Evolutionary conservation across 2,888 invertebrate genomes (phyloP), one percentile per base, ranked within the genome.

Genomic region (Sinodicranocentrus sp.): DNA sequence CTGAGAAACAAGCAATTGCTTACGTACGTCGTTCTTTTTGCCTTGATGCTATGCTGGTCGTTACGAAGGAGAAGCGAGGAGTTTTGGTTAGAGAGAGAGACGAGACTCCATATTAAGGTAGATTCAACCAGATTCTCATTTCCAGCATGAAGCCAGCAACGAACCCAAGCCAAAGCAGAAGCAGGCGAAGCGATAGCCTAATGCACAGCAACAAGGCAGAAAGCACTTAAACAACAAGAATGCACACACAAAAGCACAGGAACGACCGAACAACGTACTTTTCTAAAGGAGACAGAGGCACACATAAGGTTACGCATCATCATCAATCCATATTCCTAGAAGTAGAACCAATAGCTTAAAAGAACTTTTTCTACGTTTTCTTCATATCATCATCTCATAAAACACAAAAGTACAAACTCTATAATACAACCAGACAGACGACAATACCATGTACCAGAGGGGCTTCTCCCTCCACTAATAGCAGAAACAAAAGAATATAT

Each of bases 231-330:
- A 77, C 68, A 68, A 77, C 68, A 77, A 70, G 77, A 77, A 78
- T 70, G 70, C 78, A 78, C 79, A 54, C 79, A 61, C 19, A 78
- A 70, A 71, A 79, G 79, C 79, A 71, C 79, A 72, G 72, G 72
- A 79, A 72, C 78, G 78, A 78, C 78, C 78, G 78, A 78, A 78
- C 78, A 78, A 78, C 78, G 78, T 78, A 78, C 78, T 77, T 77
- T 57, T 33, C 57, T 68, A 68, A 78, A 48, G 59, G 63, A 5
- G 13, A 8, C 63, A 26, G 33, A 63, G 43, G 43, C 48, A 72
- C 71, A 63, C 54, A 72, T 72, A 70, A 79, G 71, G 70, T 61
- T 71, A 79, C 78, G 52, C 79, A 72, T 79, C 79, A 70, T 78
- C 79, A 79, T 79, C 72, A 77, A 70, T 70, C 78, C 61, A 70